Conservation (phyloP, 1,140 invertebrate genomes). For the Diplogasteroides magnus region DNA sequence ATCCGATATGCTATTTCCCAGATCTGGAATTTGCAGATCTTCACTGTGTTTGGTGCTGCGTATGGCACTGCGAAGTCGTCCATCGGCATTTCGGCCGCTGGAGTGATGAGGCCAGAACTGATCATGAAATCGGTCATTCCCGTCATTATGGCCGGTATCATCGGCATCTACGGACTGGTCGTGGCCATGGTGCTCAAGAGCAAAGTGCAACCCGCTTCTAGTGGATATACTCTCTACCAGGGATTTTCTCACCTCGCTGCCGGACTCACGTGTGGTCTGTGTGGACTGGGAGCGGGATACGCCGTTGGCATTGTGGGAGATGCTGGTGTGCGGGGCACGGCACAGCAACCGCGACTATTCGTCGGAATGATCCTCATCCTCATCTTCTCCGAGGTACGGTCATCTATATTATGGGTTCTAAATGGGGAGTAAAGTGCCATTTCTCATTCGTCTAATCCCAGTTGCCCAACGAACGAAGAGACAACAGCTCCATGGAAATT, state of each 20-base stretch:
- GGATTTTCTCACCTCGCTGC: constrained; percentile 94
- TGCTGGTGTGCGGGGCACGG: no score
- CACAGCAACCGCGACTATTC: no score
- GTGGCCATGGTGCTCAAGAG: constrained; percentile 54
- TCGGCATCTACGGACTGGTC: constrained; percentile 54
- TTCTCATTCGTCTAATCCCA: no score
- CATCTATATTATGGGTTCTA: no score
- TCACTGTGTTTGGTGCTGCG: neutral
- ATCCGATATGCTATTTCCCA: no score
- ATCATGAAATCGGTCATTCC: constrained; percentile 99
- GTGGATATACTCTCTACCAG: constrained; percentile 68
- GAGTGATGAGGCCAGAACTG: constrained; percentile 96
- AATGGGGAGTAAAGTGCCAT: no score
- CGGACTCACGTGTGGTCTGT: constrained; percentile 91
- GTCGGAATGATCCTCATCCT: no score
- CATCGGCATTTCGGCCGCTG: constrained; percentile 98
- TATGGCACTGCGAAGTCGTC: constrained; percentile 68
- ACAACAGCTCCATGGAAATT: no score
- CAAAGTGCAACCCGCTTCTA: constrained; percentile 47
- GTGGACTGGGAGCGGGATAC: constrained; percentile 63
- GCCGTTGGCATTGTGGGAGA: no score
- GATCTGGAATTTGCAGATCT: no score
- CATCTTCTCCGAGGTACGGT: no score
- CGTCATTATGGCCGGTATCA: constrained; percentile 84
- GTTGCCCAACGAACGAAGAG: no score